These are phyloP conservation scores for Myripristis murdjan DNA, from an alignment of 2,797 vertebrate genomes.

Conservation along the genomic window DNA sequence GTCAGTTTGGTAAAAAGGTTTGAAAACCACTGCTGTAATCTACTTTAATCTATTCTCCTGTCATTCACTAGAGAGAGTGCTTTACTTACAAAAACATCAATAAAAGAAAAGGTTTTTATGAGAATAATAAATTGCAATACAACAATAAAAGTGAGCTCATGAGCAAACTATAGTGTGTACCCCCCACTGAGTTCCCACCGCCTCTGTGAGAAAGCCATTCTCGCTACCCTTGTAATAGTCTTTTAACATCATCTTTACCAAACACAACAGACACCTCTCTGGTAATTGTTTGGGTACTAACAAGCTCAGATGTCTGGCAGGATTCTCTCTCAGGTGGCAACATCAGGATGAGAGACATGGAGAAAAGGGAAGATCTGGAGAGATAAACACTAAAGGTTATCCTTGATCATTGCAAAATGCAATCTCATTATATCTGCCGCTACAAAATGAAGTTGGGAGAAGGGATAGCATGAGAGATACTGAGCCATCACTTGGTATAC, in stretches of 20 bases:
- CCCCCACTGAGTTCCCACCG: too few species aligned
- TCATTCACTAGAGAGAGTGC: not conserved
- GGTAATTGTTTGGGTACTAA: constrained; percentile 28
- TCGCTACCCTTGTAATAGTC: too few species aligned
- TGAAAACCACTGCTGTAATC: too few species aligned
- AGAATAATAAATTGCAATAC: too few species aligned
- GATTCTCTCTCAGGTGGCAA: constrained; percentile 36
- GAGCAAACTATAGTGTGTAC: too few species aligned
- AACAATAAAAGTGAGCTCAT: too few species aligned
- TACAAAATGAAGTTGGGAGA: constrained; percentile 45
- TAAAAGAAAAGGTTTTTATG: not conserved
- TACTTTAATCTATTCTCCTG: not conserved
- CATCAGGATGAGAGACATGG: constrained; percentile 37
- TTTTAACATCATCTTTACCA: not conserved
- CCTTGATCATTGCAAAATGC: constrained; percentile 55
- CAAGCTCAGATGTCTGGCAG: constrained; percentile 38
- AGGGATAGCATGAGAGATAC: constrained; percentile 25
- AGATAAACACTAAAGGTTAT: constrained; percentile 64
- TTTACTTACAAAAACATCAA: not conserved
- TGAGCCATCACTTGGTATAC: constrained; percentile 41
- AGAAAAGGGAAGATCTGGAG: constrained; percentile 31
- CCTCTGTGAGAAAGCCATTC: too few species aligned
- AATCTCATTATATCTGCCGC: constrained; percentile 65
- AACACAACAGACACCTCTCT: not conserved
- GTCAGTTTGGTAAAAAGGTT: too few species aligned